Base-by-base conservation (phyloP, 1,140 invertebrate genomes). In the Dendrolimus punctatus region DNA sequence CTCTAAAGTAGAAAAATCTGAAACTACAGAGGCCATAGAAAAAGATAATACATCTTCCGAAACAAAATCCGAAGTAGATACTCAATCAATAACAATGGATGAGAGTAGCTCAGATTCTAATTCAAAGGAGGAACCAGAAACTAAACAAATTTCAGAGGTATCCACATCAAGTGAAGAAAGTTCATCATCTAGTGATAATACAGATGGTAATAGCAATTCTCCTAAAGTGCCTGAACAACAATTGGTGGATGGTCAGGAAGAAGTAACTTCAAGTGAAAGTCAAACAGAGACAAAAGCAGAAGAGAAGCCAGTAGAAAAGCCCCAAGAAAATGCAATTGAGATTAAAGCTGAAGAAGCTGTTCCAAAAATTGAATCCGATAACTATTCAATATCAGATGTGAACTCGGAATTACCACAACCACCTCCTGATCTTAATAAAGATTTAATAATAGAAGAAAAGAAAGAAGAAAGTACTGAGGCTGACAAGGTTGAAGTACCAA, bases 161-260 rank as follows among this genome's bases (percentile, higher is more conserved):
- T 75, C 62, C 10, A 77, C 77, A 38, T 84, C 80, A 37, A 82
- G 82, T 70, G 82, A 85, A 61, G 83, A 84, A 57, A 84, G 79
- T 57, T 86, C 80, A 7, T 82, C 80, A 36, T 86, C 83, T 5
- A 84, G 80, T 72, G 80, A 86, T n/a, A 83, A 81, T 43, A 84
- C 71, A 48, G 83, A 86, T 73, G 76, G 80, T 5, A 81, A 75
- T 50, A 85, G 82, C 56, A 84, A 83, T 60, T 85, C 82, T 3
- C 82, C 82, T 7, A 84, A 82, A 57, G 46, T 61, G 39, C 62
- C 63, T 62, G 71, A 80, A 36, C 60, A 61, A 42, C 66, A 71
- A 39, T 61, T 60, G 38, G 71, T 72, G 53, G 41, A 60, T 8
- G 71, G 71, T 49, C 69, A 74, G 47, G 71, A 74, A 50, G 58